Evolutionary conservation across 2,888 invertebrate genomes (phyloP), one percentile per base, ranked within the genome.

Genomic region (Microctonus brassicae): DNA sequence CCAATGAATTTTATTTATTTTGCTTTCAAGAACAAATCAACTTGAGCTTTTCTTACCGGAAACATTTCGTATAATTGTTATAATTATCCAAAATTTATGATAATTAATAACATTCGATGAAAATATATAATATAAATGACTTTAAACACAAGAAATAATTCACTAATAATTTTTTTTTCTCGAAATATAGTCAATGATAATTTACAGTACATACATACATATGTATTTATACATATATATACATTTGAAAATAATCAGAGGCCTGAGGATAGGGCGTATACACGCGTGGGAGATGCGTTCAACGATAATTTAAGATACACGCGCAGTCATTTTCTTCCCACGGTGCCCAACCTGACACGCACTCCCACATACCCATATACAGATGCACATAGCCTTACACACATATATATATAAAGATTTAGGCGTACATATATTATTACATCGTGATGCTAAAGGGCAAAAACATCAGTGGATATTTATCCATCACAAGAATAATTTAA

Each of bases 301-400:
- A 47, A 52, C 39, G 63, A 63, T 63, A 63, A 63, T 63, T 63
- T 34, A 63, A 63, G 1, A 47, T 47, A 47, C 47, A 47, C 47
- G 20, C 17, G 47, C 7, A 47, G 47, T 47, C 17, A 47, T 47
- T 47, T 47, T 47, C 47, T 47, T 47, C 47, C 17, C 47, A 47
- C 47, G 47, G 47, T 47, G 7, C 9, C 20, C 47, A 47, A 47
- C 47, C 47, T 47, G 17, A 47, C 47, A n/a, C 47, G 17, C 17
- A 20, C 17, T 7, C 47, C 6, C 47, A 6, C 17, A 47, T 47
- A 47, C 47, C 6, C 20, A 47, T n/a, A 47, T 10, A 36, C 47
- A 17, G 7, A 20, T 47, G 1, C 17, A 47, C 1, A 47, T 47
- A 2, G 13, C n/a, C 36, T 11, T 11, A 36, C 36, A 36, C n/a